phyloP scores from a whole-genome alignment of 2,888 invertebrate species.

The Ephialtes manifestator region DNA sequence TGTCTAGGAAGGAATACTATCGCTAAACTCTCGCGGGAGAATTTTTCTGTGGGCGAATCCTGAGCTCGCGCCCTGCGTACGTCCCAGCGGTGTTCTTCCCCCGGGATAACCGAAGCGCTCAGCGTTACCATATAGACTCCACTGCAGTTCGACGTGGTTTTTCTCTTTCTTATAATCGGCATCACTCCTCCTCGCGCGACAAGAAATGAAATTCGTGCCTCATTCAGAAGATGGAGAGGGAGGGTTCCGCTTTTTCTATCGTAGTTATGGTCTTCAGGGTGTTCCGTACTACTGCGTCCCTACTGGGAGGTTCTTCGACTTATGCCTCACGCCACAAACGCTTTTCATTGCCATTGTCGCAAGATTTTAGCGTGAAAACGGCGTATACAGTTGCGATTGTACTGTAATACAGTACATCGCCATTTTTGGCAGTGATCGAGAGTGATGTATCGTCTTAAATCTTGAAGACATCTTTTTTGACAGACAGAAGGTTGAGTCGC shows the following conservation, averaged over 20 bases:
- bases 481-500: conserved; percentile 8
- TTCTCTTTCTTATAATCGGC: conserved; percentile 13
- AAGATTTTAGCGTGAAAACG: conserved; percentile 72
- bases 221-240: conserved; percentile 9
- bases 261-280: conserved; percentile 11
- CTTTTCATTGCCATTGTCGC: conserved; percentile 59
- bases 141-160: neutral
- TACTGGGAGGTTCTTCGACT: conserved; percentile 2
- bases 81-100: conserved; percentile 42
- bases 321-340: neutral
- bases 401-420: neutral
- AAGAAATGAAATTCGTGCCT: conserved; percentile 35
- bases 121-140: neutral
- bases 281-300: neutral
- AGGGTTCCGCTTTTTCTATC: conserved; percentile 29
- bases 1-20: conserved; percentile 48
- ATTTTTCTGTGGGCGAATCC: conserved; percentile 48
- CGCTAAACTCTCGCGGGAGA: conserved; percentile 68
- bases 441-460: conserved; percentile 76
- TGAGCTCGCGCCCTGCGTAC: conserved; percentile 30
- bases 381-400: conserved; percentile 56
- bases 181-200: conserved; percentile 26
- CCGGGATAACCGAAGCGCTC: conserved; percentile 46
- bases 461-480: conserved; percentile 24
- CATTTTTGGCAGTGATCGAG: conserved; percentile 76